Percentiles rank a stretch among this genome's conserved stretches.
Conservation (phyloP, 2,113 vertebrate genomes). For the Platysternon megacephalum region DNA sequence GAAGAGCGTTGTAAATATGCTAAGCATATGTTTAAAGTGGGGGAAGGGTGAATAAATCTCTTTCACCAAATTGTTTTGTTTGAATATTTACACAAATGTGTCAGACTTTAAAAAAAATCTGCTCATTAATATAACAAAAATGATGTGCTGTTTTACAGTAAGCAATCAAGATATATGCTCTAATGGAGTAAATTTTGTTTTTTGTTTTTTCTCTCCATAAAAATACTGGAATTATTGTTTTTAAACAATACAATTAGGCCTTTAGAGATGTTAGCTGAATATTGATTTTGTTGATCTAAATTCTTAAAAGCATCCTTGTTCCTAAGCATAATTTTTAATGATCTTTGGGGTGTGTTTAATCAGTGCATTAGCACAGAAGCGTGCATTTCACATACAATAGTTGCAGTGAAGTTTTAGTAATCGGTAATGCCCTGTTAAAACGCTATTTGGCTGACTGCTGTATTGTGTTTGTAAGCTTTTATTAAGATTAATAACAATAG, state of each 20-base stretch:
- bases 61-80: background rate
- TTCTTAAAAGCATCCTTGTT: conserved; percentile 21
- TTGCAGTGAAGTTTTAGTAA: background rate
- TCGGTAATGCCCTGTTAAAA: conserved; percentile 16
- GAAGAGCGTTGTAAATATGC: background rate
- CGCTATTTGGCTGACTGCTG: background rate
- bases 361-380: background rate
- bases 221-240: conserved; percentile 18
- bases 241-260: conserved; percentile 14
- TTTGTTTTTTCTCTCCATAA: background rate
- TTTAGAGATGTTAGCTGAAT: conserved; percentile 4
- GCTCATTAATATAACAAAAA: background rate
- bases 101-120: background rate
- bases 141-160: conserved; percentile 11
- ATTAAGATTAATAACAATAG: background rate
- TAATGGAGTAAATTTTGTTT: background rate
- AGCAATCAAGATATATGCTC: background rate
- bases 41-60: background rate
- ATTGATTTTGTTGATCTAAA: conserved; percentile 33
- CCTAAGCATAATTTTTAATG: conserved; percentile 29
- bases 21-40: background rate
- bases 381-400: background rate
- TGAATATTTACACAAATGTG: background rate
- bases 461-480: background rate
- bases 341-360: background rate